These are phyloP conservation scores for Yponomeuta evonymella DNA, from an alignment of 2,888 invertebrate species.

Conservation along the genomic window DNA sequence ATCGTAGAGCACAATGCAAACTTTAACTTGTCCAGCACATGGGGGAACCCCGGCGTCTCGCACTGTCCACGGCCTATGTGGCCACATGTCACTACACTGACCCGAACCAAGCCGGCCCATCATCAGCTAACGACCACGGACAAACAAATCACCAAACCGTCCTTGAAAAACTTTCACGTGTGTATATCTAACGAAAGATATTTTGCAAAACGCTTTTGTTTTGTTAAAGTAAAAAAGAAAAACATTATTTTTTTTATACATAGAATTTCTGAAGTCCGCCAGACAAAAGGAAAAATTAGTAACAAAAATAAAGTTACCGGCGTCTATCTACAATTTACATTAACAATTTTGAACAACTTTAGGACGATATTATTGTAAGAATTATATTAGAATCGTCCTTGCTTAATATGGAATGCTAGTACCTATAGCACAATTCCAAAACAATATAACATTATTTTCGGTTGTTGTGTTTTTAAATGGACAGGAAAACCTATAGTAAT, in stretches of 20 bases:
- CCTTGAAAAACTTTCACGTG: background rate
- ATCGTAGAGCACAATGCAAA: constrained; percentile 12
- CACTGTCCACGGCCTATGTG: background rate
- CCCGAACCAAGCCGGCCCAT: background rate
- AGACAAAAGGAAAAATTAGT: constrained; percentile 56
- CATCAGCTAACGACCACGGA: background rate
- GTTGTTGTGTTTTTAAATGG: background rate
- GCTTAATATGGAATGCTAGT: constrained; percentile 25
- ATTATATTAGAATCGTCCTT: constrained; percentile 75
- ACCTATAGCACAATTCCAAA: constrained; percentile 24
- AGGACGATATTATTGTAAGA: constrained; percentile 75
- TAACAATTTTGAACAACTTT: constrained; percentile 68
- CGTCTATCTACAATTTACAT: constrained; percentile 51
- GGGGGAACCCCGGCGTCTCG: background rate
- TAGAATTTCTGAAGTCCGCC: constrained; percentile 36
- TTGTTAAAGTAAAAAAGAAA: background rate
- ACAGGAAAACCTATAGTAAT: background rate
- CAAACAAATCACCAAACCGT: constrained; percentile 4
- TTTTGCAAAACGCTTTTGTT: background rate
- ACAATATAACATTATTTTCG: constrained; percentile 32
- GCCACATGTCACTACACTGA: background rate
- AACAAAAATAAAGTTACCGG: constrained; percentile 65
- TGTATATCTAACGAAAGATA: constrained; percentile 12
- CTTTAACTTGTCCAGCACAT: constrained; percentile 10
- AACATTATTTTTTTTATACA: constrained; percentile 23